Conservation (phyloP, 2,113 vertebrate species). For the Neopipo cinnamomea region DNA sequence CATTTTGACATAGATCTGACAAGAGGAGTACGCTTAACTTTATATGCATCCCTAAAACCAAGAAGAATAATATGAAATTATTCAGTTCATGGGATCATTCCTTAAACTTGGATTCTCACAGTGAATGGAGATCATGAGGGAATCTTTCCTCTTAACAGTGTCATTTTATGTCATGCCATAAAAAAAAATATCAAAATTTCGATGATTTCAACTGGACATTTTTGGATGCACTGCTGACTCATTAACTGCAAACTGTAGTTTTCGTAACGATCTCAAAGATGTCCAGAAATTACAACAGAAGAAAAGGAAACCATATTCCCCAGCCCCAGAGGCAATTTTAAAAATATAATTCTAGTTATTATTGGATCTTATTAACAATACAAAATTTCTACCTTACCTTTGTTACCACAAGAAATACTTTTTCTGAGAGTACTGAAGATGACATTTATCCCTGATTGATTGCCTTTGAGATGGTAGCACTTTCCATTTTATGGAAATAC, state of each 20-base stretch:
- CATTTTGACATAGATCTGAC: not conserved
- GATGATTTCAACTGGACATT: not conserved
- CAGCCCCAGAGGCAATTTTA: conserved; percentile 27
- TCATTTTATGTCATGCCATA: not conserved
- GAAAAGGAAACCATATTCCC: not conserved
- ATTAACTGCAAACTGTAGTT: not conserved
- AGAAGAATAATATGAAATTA: conserved; percentile 24
- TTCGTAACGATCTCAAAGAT: not conserved
- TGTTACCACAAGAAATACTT: not conserved
- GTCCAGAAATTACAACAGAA: not conserved
- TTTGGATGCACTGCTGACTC: not conserved
- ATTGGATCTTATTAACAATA: not conserved
- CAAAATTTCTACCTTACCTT: not conserved
- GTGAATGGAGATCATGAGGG: not conserved
- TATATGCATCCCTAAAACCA: not conserved
- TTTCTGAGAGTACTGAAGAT: not conserved
- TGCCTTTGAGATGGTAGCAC: not conserved
- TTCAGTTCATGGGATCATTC: not conserved
- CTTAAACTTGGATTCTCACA: not conserved
- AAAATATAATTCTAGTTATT: conserved; percentile 16
- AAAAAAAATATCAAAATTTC: not conserved
- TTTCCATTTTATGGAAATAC: not conserved
- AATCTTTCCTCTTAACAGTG: not conserved
- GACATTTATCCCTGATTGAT: not conserved
- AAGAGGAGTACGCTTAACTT: not conserved